Conservation (phyloP, 2,113 vertebrate species). For the Rhegmatorhina hoffmannsi region DNA sequence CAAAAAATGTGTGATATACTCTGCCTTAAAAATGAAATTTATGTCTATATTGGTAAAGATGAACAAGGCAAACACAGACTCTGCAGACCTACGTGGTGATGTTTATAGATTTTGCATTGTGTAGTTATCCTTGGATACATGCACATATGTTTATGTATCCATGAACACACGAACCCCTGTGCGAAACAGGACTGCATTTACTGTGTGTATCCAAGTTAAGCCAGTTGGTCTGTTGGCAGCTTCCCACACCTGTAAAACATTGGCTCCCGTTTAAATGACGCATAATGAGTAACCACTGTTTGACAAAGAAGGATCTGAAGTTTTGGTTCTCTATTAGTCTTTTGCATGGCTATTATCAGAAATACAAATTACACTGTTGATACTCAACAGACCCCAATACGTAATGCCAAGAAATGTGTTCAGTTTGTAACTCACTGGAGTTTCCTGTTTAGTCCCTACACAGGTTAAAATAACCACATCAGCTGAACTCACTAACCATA, state of each 20-base stretch:
- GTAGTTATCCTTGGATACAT: neutral
- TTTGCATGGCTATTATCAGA: neutral
- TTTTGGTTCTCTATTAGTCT: neutral
- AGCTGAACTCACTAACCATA: neutral
- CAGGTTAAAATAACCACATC: neutral
- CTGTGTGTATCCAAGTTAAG: neutral
- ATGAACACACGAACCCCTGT: neutral
- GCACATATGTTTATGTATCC: constrained; percentile 9
- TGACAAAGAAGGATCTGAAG: neutral
- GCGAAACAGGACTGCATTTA: neutral
- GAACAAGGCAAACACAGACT: neutral
- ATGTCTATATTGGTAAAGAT: neutral
- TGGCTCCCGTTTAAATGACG: neutral
- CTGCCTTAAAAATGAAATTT: neutral
- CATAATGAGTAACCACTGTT: constrained; percentile 43
- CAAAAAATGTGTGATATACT: neutral
- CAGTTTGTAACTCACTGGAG: neutral
- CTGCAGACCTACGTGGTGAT: neutral
- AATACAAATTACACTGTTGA: neutral
- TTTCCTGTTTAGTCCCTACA: neutral
- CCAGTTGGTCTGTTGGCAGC: neutral
- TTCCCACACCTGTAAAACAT: neutral
- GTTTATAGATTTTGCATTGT: neutral
- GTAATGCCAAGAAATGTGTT: neutral
- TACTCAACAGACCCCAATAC: neutral